phyloP scores from a whole-genome alignment of 2,888 invertebrate species.

The Ypsolopha sequella region DNA sequence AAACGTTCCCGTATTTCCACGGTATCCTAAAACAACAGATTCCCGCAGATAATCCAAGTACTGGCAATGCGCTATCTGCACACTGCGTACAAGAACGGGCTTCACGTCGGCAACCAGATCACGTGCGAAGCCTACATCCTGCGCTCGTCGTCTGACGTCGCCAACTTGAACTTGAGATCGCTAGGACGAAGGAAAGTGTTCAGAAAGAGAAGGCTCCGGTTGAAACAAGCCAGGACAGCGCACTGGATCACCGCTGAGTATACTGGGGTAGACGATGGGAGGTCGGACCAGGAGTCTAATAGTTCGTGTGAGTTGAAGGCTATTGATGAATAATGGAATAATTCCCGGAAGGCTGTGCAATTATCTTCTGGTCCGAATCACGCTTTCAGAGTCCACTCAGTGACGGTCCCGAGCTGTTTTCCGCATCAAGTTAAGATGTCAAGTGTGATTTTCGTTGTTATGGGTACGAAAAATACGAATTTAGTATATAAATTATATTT shows the following conservation, averaged over 20 bases:
- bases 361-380: too few species aligned
- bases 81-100: slow-evolving; percentile 52
- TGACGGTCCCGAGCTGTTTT: too few species aligned
- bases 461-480: too few species aligned
- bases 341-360: too few species aligned
- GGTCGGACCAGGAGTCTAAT: too few species aligned
- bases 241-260: neutral
- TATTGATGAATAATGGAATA: neutral
- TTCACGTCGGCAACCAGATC: slow-evolving; percentile 49
- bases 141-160: slow-evolving; percentile 40
- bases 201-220: slow-evolving; percentile 26
- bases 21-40: neutral
- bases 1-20: too few species aligned
- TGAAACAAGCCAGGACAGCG: neutral
- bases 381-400: too few species aligned
- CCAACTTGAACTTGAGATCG: slow-evolving; percentile 11
- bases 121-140: slow-evolving; percentile 47
- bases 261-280: too few species aligned
- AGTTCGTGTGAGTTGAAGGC: neutral
- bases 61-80: slow-evolving; percentile 53
- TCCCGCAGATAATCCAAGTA: slow-evolving; percentile 44
- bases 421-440: too few species aligned
- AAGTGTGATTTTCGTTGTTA: too few species aligned
- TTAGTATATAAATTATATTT: too few species aligned
- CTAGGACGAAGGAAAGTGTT: slow-evolving; percentile 23